Evolutionary conservation across 2,888 invertebrate genomes (phyloP), one percentile per base, ranked within the genome.

Genomic region (Aleiodes leptofemur): DNA sequence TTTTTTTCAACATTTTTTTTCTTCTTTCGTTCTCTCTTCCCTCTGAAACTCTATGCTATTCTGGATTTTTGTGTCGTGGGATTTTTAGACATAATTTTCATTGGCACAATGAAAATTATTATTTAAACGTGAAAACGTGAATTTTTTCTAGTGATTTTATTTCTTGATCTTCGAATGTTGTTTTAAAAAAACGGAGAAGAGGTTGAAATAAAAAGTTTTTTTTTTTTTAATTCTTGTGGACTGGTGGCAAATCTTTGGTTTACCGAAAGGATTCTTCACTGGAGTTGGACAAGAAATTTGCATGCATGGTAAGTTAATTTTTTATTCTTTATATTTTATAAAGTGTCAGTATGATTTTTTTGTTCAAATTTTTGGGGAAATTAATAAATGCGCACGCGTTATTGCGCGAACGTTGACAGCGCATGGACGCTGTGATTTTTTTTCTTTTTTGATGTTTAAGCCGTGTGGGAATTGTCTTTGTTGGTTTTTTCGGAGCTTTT

Each of bases 271-370:
- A 72, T 70, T 77, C 50, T 9, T 48, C 34, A 48, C 43, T 43
- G 8, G 51, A 29, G 48, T 69, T 50, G 77, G 50, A 69, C 34
- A 43, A 68, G 29, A 14, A 66, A 72, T 76, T 74, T 66, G 74
- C 68, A 74, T 76, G 79, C 77, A 79, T 79, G 79, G 79, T 79
- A 69, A 79, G 79, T 79, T n/a, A 1, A 13, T 9, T 4, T 31
- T 16, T 48, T 6, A 48, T 51, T n/a, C 9, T 53, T 51, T 71
- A n/a, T 5, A 14, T 51, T 43, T 64, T 48, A n/a, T n/a, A n/a
- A n/a, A 4, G 14, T 59, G 31, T 4, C 9, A n/a, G 9, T 14
- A 6, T 29, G 34, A 31, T 9, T 50, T 31, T 59, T 61, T 70
- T 0, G 56, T 69, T 68, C 38, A 51, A n/a, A 38, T 43, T 11